phyloP scores from a whole-genome alignment of 2,797 vertebrate genomes.

The Alosa sapidissima region DNA sequence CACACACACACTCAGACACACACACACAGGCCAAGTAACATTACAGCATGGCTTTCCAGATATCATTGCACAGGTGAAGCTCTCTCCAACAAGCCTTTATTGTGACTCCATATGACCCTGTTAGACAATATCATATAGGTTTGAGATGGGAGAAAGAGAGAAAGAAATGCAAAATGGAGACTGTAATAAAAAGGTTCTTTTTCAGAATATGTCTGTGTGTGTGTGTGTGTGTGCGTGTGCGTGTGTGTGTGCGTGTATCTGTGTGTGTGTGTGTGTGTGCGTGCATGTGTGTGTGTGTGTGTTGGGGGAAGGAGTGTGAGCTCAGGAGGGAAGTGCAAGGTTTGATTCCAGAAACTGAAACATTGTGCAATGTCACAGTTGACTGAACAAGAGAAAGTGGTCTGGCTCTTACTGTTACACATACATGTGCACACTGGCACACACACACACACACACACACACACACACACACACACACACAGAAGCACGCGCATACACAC shows the following conservation, averaged over 20 bases:
- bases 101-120: slow-evolving; percentile 27
- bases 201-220: not conserved
- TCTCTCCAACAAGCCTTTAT: not conserved
- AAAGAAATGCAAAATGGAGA: not conserved
- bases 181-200: not conserved
- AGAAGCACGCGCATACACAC: not conserved
- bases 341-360: slow-evolving; percentile 21
- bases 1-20: slow-evolving; percentile 22
- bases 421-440: not conserved
- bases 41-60: too few relatives aligned
- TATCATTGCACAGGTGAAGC: too few relatives aligned
- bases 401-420: not conserved
- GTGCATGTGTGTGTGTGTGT: not conserved
- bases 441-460: not conserved
- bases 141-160: slow-evolving; percentile 34
- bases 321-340: slow-evolving; percentile 20
- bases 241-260: not conserved
- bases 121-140: too few relatives aligned
- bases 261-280: slow-evolving; percentile 10
- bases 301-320: not conserved
- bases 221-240: not conserved
- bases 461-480: not conserved
- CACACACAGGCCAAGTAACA: not conserved
- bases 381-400: slow-evolving; percentile 6
- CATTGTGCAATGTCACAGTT: slow-evolving; percentile 16